A percentile compares a stretch with the other conserved stretches of the same genome.
These are phyloP conservation scores for Molossus molossus DNA, from an alignment of 2,797 vertebrate species.

Conservation along the genomic window DNA sequence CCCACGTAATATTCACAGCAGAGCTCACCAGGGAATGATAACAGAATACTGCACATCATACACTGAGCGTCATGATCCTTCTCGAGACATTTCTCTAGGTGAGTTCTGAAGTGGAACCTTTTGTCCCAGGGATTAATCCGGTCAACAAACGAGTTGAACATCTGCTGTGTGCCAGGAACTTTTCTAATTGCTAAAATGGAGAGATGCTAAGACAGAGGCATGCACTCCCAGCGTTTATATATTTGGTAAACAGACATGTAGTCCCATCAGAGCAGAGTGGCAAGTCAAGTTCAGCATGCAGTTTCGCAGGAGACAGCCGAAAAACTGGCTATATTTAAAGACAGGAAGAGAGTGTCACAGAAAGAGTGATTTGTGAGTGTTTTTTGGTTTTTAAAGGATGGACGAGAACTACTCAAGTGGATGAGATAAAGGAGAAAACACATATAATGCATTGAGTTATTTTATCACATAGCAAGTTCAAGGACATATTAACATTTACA, in stretches of 20 bases:
- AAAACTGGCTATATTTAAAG: not conserved
- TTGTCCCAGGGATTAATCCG: not conserved
- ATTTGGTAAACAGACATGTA: not conserved
- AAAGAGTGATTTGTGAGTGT: not conserved
- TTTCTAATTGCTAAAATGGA: not conserved
- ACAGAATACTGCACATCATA: not conserved
- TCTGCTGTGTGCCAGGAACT: not conserved
- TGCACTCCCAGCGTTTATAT: not conserved
- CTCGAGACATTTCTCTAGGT: not conserved
- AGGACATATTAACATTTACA: conserved; percentile 3
- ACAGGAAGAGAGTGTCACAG: not conserved
- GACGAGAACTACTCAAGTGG: not conserved
- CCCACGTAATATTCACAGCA: not conserved
- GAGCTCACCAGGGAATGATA: not conserved
- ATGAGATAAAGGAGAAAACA: not conserved
- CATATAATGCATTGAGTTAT: not conserved
- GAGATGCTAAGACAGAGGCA: not conserved
- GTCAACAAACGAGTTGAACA: not conserved
- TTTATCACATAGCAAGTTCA: conserved; percentile 2
- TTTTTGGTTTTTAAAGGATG: conserved; percentile 13
- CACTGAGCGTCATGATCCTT: not conserved
- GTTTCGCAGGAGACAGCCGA: not conserved
- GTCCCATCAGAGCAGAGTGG: not conserved
- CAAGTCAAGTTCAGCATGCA: not conserved
- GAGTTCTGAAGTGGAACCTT: not conserved